These are phyloP conservation scores for Halcyon malimbica DNA, from an alignment of 2,113 vertebrate species.

Conservation along the genomic window DNA sequence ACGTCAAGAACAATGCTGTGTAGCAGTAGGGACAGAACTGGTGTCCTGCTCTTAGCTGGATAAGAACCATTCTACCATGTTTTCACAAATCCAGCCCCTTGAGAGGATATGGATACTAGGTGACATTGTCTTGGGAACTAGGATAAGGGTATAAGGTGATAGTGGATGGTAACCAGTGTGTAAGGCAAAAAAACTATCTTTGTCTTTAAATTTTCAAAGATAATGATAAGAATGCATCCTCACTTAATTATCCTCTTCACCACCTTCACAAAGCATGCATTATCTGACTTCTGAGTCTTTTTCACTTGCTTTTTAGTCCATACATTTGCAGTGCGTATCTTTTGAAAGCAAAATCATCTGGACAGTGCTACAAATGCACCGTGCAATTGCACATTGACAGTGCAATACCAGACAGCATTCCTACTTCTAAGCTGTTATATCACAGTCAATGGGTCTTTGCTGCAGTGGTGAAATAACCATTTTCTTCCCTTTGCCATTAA, in stretches of 20 bases:
- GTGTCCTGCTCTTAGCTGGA: neutral
- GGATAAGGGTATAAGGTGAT: neutral
- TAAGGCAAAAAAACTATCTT: neutral
- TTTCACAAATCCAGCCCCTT: neutral
- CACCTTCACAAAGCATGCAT: neutral
- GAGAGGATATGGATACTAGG: neutral
- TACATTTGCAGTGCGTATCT: neutral
- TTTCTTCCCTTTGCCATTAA: constrained; percentile 15
- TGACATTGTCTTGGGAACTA: neutral
- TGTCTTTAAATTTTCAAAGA: neutral
- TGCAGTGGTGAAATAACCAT: neutral
- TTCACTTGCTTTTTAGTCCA: neutral
- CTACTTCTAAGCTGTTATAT: neutral
- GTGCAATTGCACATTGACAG: neutral
- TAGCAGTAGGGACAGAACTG: neutral
- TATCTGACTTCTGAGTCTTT: neutral
- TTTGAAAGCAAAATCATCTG: constrained; percentile 2
- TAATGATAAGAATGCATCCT: neutral
- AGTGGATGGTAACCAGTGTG: neutral
- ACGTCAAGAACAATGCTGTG: neutral
- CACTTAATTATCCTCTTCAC: neutral
- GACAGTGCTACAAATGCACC: neutral
- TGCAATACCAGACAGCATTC: neutral
- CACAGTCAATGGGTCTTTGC: constrained; percentile 1
- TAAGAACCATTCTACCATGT: neutral